Conservation (phyloP, 2,888 invertebrate species). For the Phaonia tiefii region DNA sequence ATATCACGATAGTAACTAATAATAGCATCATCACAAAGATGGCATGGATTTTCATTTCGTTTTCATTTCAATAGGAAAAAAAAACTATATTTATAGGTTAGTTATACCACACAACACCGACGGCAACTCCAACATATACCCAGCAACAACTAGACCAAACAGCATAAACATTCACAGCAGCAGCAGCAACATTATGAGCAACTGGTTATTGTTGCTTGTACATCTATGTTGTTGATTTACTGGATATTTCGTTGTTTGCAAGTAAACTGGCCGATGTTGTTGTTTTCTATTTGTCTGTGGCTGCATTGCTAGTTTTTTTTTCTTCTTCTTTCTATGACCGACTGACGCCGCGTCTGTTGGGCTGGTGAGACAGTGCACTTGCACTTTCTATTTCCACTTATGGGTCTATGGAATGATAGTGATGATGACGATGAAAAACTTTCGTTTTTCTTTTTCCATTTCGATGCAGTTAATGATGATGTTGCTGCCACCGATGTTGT, state of each 20-base stretch:
- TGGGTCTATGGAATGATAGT: slow-evolving; percentile 72
- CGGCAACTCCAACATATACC: not conserved
- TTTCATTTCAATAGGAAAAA: slow-evolving; percentile 36
- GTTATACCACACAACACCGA: slow-evolving; percentile 59
- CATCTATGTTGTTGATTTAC: slow-evolving; percentile 10
- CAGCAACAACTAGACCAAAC: not conserved
- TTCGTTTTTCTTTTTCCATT: slow-evolving; percentile 76
- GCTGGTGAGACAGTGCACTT: slow-evolving; percentile 75
- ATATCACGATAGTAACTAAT: slow-evolving; percentile 32
- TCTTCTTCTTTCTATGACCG: slow-evolving; percentile 59
- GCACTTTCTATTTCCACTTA: slow-evolving; percentile 79
- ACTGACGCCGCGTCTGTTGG: slow-evolving; percentile 52
- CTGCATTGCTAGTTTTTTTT: slow-evolving; percentile 26
- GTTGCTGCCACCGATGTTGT: slow-evolving; percentile 8
- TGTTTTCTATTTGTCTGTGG: slow-evolving; percentile 43
- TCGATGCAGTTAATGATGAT: slow-evolving; percentile 4
- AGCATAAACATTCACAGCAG: slow-evolving; percentile 12
- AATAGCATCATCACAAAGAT: slow-evolving; percentile 33
- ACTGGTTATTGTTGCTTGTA: slow-evolving; percentile 60
- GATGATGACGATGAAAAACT: too few species aligned
- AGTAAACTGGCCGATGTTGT: slow-evolving; percentile 30
- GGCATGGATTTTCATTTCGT: slow-evolving; percentile 43
- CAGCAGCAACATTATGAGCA: slow-evolving; percentile 30
- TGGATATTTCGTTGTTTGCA: slow-evolving; percentile 2
- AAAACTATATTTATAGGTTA: slow-evolving; percentile 68